Base-by-base conservation (phyloP, 1,140 invertebrate genomes). In the Brachionus sp. region DNA sequence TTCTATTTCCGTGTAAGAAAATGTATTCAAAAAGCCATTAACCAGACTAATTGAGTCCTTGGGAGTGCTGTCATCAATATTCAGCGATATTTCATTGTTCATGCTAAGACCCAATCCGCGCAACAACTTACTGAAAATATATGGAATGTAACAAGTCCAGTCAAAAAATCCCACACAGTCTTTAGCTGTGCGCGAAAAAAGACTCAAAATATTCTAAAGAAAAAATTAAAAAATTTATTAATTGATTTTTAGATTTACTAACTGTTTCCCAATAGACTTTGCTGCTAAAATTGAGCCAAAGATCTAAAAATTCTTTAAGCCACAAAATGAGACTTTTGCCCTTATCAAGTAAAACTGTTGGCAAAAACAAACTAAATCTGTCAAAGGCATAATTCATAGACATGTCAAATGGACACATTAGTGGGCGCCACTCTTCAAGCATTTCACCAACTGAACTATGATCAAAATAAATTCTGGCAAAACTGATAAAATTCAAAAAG, bases 391-490 rank as follows among this genome's bases (percentile, higher is more conserved):
- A 46, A 7, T 46, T 70, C 53, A 82, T 66, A 29, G 78, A 89
- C 83, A 87, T 82, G 87, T 94, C 89, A 88, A 88, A 91, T 82
- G 94, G 92, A 89, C 92, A 93, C 85, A 95, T 86, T 78, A 91
- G 89, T n/a, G 95, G 95, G 77, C 93, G 90, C 85, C 94, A 91
- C 88, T 95, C 93, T 84, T 94, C 93, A 82, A 97, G 87, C 86
- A 98, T 95, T 89, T 97, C 95, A 88, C 93, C 91, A 0, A 95
- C 95, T 1, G 95, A 92, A n/a, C 88, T 88, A n/a, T 91, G 86
- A 6, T 92, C 90, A 86, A 95, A 95, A 88, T 94, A 95, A 9
- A 66, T 16, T n/a, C 80, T 12, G 23, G 57, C 35, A 33, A 42
- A 50, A 7, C 80, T 50, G 9, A 82, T 25, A 35, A 66, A 82